These are phyloP conservation scores for Agonopterix heracliana DNA, from an alignment of 2,888 invertebrate species.

Conservation along the genomic window DNA sequence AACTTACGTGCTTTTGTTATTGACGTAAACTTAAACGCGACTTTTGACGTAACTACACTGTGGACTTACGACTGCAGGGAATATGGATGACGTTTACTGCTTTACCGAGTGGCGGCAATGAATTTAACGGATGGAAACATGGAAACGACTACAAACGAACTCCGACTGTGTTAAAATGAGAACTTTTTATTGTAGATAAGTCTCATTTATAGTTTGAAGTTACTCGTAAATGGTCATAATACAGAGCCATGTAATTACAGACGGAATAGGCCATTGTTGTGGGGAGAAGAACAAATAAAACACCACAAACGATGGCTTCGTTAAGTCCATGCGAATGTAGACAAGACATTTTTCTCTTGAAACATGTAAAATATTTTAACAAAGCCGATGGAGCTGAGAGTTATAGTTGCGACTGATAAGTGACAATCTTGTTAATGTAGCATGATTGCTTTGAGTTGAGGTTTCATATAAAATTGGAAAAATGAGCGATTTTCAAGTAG, in stretches of 20 bases:
- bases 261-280: slow-evolving; percentile 41
- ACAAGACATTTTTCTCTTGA: not conserved
- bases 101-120: slow-evolving; percentile 26
- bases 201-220: slow-evolving; percentile 31
- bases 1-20: not conserved
- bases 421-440: no score
- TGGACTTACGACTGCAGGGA: slow-evolving; percentile 19
- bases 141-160: slow-evolving; percentile 18
- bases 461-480: no score
- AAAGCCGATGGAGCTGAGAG: not conserved
- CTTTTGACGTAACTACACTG: slow-evolving; percentile 15
- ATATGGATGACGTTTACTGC: slow-evolving; percentile 27
- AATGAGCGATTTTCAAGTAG: no score
- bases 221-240: slow-evolving; percentile 28
- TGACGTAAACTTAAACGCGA: slow-evolving; percentile 17
- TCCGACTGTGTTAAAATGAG: slow-evolving; percentile 32
- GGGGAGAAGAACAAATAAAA: slow-evolving; percentile 24
- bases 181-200: slow-evolving; percentile 38
- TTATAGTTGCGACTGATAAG: not conserved
- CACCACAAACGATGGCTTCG: slow-evolving; percentile 13
- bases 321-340: slow-evolving; percentile 1
- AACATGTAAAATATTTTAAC: slow-evolving; percentile 5
- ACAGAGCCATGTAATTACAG: slow-evolving; percentile 37
- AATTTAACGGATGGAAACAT: slow-evolving; percentile 29
- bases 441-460: no score